Percentiles rank a stretch among this genome's conserved stretches.
Conservation (phyloP, 2,113 vertebrate species). For the Microtus ochrogaster region DNA sequence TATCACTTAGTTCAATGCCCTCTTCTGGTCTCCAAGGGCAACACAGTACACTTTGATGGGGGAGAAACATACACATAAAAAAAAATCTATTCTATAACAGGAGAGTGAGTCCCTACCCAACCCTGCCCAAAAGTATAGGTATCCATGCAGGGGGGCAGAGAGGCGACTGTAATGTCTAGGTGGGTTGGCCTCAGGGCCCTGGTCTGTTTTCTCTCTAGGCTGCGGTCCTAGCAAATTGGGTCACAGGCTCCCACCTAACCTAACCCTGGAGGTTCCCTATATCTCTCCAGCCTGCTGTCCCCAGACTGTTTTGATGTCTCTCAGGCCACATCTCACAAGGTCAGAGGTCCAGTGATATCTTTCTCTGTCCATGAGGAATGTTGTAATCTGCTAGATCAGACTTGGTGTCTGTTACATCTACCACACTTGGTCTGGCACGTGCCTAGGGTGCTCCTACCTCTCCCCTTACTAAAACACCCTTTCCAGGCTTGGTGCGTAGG, state of each 20-base stretch:
- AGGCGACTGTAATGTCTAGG: background rate
- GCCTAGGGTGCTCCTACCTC: background rate
- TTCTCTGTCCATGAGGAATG: background rate
- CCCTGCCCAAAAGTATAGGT: background rate
- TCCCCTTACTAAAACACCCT: background rate
- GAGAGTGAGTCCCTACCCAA: background rate
- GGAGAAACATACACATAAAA: background rate
- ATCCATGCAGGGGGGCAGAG: background rate
- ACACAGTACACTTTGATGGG: background rate
- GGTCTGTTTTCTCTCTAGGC: no score
- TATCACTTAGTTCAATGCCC: background rate
- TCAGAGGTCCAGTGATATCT: background rate
- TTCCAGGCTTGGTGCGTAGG: background rate
- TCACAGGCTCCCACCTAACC: background rate
- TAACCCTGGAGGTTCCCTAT: background rate
- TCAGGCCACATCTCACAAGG: background rate
- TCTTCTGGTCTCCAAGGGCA: background rate
- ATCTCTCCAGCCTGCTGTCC: background rate
- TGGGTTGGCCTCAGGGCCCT: background rate
- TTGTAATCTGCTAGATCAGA: background rate
- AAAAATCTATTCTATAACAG: background rate
- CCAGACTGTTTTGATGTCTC: background rate
- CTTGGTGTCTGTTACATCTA: background rate
- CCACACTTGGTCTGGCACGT: background rate
- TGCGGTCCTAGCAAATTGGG: background rate